Conservation (phyloP, 92 coral and sea anemone genomes). For the Anthopleura xanthogrammica region DNA sequence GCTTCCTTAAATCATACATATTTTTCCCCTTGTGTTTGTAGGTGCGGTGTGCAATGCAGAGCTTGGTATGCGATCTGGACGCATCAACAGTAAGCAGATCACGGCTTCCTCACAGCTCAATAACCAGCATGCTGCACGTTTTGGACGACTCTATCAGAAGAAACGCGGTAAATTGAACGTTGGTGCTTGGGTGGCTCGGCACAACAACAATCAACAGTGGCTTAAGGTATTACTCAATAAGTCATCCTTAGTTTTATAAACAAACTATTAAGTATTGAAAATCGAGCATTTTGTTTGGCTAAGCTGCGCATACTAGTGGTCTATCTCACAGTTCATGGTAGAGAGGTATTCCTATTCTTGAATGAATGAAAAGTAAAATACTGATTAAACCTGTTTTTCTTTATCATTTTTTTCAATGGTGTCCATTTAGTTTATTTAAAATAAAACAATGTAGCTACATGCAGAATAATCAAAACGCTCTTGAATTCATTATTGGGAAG, state of each 20-base stretch:
- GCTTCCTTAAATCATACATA: neutral
- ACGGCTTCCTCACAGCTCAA: constrained; percentile 61
- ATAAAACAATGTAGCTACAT: too few relatives aligned
- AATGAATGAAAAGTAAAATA: too few relatives aligned
- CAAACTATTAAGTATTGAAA: too few relatives aligned
- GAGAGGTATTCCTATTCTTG: too few relatives aligned
- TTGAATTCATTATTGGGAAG: too few relatives aligned
- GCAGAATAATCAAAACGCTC: too few relatives aligned
- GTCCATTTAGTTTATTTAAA: too few relatives aligned
- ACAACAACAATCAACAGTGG: constrained; percentile 61
- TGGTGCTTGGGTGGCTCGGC: constrained; percentile 67
- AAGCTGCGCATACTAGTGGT: too few relatives aligned
- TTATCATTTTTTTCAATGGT: too few relatives aligned
- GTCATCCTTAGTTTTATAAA: neutral
- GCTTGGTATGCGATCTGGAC: constrained; percentile 79
- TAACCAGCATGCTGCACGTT: constrained; percentile 51
- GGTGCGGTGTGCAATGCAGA: constrained; percentile 74
- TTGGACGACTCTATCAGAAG: constrained; percentile 52
- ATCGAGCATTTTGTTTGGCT: neutral
- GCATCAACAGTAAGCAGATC: constrained; percentile 58
- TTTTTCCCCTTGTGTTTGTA: neutral
- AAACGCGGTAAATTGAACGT: constrained; percentile 53
- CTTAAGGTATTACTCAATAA: constrained; percentile 26
- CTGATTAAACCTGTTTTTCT: too few relatives aligned
- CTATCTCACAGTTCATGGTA: too few relatives aligned